Evolutionary conservation across 2,113 vertebrate genomes (phyloP).

Genomic region (Odocoileus virginianus): DNA sequence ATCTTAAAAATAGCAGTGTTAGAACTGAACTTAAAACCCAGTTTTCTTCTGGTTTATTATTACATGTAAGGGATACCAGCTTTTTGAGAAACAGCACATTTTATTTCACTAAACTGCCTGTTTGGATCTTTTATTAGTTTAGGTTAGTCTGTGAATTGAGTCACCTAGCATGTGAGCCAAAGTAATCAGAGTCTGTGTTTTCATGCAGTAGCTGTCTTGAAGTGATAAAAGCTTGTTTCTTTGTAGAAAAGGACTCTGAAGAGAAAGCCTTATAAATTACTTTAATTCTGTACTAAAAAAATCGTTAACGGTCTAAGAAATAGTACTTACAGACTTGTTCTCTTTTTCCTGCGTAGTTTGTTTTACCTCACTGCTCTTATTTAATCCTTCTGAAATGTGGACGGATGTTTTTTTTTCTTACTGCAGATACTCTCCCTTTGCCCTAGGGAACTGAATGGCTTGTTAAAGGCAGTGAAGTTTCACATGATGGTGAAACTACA

Average conservation of each 20-base stretch:
- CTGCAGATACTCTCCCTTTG: not conserved
- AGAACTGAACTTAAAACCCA: slow-evolving; percentile 2
- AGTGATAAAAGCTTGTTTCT: not conserved
- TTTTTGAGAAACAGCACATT: not conserved
- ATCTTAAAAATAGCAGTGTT: not conserved
- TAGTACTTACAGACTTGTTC: not conserved
- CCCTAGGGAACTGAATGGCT: not conserved
- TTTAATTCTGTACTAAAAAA: not conserved
- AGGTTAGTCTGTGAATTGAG: not conserved
- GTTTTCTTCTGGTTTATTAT: not conserved
- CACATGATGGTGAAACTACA: not conserved
- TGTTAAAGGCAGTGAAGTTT: not conserved
- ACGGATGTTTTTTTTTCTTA: not conserved
- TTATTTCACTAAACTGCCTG: not conserved
- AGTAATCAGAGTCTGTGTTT: not conserved
- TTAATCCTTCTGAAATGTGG: not conserved
- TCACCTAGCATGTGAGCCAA: not conserved
- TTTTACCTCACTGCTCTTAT: not conserved
- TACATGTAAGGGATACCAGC: not conserved
- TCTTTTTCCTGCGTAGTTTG: not conserved
- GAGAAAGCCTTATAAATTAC: not conserved
- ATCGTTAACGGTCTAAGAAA: not conserved
- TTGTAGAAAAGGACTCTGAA: not conserved
- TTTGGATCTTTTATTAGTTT: not conserved
- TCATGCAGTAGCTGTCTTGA: not conserved